A percentile compares a stretch with the other conserved stretches of the same genome.
Conservation (phyloP, 2,113 vertebrate species). For the Lycocorax pyrrhopterus region DNA sequence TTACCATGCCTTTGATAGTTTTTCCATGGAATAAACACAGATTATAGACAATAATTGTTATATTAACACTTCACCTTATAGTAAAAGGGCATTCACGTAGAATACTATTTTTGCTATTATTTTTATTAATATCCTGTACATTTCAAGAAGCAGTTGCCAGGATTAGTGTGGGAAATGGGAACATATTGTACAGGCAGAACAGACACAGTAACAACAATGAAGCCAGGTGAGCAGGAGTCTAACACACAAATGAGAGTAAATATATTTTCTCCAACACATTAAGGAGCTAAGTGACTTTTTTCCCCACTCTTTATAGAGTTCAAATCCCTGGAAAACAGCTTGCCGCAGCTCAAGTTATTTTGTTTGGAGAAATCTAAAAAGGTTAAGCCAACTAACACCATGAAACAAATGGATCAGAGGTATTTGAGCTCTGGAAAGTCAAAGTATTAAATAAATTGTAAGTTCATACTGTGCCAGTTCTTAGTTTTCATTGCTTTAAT, state of each 20-base stretch:
- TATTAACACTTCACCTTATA: background rate
- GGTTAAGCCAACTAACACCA: conserved; percentile 54
- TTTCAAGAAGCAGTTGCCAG: background rate
- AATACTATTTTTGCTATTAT: background rate
- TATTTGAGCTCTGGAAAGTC: conserved; percentile 39
- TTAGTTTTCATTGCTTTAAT: conserved; percentile 53
- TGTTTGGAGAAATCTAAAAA: conserved; percentile 50
- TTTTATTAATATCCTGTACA: background rate
- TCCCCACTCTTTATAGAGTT: background rate
- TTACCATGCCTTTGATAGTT: background rate
- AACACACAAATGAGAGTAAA: background rate
- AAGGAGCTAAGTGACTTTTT: background rate
- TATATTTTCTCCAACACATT: background rate
- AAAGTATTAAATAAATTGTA: conserved; percentile 57
- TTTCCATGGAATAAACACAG: background rate
- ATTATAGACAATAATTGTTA: background rate
- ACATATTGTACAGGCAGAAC: background rate
- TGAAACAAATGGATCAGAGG: conserved; percentile 46
- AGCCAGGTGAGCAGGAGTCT: background rate
- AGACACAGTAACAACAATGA: background rate
- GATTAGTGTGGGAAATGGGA: background rate
- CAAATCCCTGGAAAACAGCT: conserved; percentile 28
- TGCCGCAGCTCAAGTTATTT: conserved; percentile 8
- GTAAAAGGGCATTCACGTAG: background rate
- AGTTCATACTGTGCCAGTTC: background rate